Evolutionary conservation across 2,888 invertebrate species (phyloP).

Genomic region (Tetranychus truncatus): DNA sequence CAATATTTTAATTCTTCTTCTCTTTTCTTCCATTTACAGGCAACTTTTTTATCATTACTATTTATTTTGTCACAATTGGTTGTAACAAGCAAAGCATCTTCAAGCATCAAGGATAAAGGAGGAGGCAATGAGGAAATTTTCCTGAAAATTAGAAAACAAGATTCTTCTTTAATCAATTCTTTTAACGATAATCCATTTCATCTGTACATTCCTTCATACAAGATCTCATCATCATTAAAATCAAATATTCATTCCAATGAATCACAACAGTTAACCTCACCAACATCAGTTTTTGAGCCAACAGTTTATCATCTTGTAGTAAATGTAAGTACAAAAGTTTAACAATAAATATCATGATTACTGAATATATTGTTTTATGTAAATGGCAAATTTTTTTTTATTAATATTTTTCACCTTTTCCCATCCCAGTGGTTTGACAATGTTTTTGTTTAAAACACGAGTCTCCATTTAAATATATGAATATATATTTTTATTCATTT

Average conservation of each 20-base stretch:
- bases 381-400: too few species aligned
- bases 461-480: too few species aligned
- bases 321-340: background rate
- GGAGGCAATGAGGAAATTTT: background rate
- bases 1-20: background rate
- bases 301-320: background rate
- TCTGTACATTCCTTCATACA: background rate
- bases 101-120: background rate
- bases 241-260: background rate
- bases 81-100: background rate
- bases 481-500: too few species aligned
- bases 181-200: background rate
- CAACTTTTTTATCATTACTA: background rate
- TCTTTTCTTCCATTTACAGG: background rate
- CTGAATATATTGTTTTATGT: background rate
- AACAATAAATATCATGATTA: background rate
- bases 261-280: background rate
- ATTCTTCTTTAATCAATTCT: background rate
- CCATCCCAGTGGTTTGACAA: too few species aligned
- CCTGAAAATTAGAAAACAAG: background rate
- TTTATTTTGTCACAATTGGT: background rate
- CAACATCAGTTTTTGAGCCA: background rate
- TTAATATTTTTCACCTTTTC: too few species aligned
- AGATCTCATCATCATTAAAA: background rate
- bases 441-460: too few species aligned